phyloP scores from a whole-genome alignment of 2,888 invertebrate genomes.

The Meliscaeva auricollis region DNA sequence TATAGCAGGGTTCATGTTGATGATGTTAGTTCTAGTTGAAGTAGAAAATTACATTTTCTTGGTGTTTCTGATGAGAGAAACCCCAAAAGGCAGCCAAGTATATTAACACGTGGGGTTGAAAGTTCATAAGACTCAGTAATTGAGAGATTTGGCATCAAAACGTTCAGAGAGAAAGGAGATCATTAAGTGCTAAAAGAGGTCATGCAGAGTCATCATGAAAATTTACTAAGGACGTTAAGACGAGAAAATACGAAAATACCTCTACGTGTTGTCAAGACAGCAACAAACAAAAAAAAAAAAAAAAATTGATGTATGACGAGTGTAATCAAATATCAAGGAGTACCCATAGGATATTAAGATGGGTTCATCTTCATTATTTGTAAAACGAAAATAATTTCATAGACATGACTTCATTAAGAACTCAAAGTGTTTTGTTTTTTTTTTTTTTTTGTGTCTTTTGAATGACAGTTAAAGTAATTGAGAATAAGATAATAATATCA shows the following conservation, averaged over 20 bases:
- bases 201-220: not conserved
- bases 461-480: too few species aligned
- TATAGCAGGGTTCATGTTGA: not conserved
- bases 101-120: slow-evolving; percentile 23
- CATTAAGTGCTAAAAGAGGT: slow-evolving; percentile 22
- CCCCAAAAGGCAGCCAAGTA: not conserved
- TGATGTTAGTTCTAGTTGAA: not conserved
- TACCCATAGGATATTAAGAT: not conserved
- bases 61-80: not conserved
- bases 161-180: not conserved
- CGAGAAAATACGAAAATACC: not conserved
- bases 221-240: not conserved
- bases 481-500: too few species aligned
- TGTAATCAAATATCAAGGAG: slow-evolving; percentile 12
- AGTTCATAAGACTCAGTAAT: slow-evolving; percentile 21
- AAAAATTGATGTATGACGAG: not conserved
- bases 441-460: too few species aligned
- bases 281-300: too few species aligned
- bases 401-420: too few species aligned
- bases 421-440: too few species aligned
- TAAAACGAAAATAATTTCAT: too few species aligned
- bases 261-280: not conserved
- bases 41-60: slow-evolving; percentile 16
- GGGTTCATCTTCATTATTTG: not conserved
- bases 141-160: slow-evolving; percentile 19